Base-by-base conservation (phyloP, 2,888 invertebrate genomes). In the Adelphocoris suturalis region DNA sequence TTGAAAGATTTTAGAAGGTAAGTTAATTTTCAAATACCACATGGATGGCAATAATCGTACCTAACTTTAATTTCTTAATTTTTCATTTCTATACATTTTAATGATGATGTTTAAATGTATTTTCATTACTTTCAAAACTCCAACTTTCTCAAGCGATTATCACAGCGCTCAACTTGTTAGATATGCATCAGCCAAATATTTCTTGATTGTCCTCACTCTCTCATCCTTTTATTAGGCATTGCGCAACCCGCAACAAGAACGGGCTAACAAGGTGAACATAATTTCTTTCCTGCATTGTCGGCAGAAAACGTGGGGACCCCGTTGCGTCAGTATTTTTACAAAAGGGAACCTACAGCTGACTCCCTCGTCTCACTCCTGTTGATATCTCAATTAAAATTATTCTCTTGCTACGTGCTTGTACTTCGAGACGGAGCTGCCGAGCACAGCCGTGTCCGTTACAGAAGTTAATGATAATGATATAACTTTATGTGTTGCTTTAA, bases 381-480 rank as follows among this genome's bases (percentile, higher is more conserved):
- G 57, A 57, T 57, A 7, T 57, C 57, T 57, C n/a, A 57, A 57
- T 57, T 57, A 57, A 57, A 57, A 57, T 57, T 57, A 57, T 57
- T 57, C 57, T 57, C 57, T 57, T n/a, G 57, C 57, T 57, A 57
- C 57, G 57, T 57, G 57, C 57, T 57, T n/a, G 57, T 57, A 57
- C 57, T 57, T 57, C 57, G n/a, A n/a, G 19, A 57, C n/a, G 7
- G 37, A 37, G 37, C 37, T 37, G 37, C 3, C 37, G 37, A 37
- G 7, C 7, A 37, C 37, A 37, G 37, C 37, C n/a, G n/a, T 7
- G 57, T 57, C 57, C 57, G 57, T 57, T 57, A 57, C n/a, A 57
- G 57, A n/a, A n/a, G 57, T 37, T 37, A 37, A 57, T 57, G 57
- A 7, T 57, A 57, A 57, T 57, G 57, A 57, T 57, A n/a, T 57